Base-by-base conservation (phyloP, 2,888 invertebrate genomes). In the Dryadula phaetusa region DNA sequence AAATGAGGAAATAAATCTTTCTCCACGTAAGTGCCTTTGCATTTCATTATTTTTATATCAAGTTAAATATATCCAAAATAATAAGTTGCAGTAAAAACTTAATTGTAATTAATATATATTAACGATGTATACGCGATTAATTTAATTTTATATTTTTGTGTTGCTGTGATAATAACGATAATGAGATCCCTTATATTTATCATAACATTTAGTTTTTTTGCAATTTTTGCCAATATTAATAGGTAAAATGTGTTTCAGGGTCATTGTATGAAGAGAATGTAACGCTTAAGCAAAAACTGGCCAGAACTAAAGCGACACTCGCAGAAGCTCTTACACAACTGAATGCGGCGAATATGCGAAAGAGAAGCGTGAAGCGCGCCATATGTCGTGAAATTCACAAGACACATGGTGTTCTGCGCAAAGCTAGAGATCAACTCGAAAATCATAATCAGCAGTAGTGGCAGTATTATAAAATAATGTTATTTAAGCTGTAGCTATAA, bases 371-470 rank as follows among this genome's bases (percentile, higher is more conserved):
- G 40, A 97, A 97, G 83, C 95, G 96, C 78, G 96, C 97, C 52
- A 97, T 98, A 81, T 96, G 96, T 82, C 94, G 95, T 77, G 96
- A 97, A 87, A 95, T 97, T 76, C 95, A 95, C 79, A 96, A 96
- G 87, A 96, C 96, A 25, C 96, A 96, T 74, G 95, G 95, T 75
- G 96, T 96, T 58, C 90, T 97, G 70, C 94, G 95, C 69, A 95
- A 95, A 86, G 96, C 96, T 46, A 94, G 96, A 73, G 95, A 95
- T 66, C 96, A 96, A 81, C 93, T 96, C 82, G 95, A 95, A 82
- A 90, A 88, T 73, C 84, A 84, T 60, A 76, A 78, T 60, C 76
- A 72, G 58, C 28, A 47, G 40, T 67, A 53, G 25, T 8, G 16
- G 4, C 28, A 20, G 49, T 49, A 16, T 28, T 28, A 49, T 28